Conservation (phyloP, 1,140 invertebrate genomes). For the Penaeus japonicus region DNA sequence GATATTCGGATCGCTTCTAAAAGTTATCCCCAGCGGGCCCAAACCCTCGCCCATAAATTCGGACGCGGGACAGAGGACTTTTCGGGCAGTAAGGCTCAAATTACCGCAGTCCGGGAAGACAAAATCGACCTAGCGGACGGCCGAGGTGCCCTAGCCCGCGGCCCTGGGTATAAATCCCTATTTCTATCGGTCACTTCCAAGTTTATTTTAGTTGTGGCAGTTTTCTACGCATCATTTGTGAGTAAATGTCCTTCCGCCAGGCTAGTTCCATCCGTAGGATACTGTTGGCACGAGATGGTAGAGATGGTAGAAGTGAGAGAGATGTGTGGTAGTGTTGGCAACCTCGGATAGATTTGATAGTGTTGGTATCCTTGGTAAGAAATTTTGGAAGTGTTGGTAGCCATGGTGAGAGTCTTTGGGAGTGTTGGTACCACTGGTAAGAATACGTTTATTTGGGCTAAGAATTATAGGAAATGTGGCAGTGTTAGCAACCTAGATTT, state of each 20-base stretch:
- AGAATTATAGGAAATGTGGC: too few relatives aligned
- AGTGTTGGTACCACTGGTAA: too few relatives aligned
- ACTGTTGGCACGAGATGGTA: too few relatives aligned
- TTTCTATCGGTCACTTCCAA: constrained; percentile 38
- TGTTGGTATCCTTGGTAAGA: too few relatives aligned
- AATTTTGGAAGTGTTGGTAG: too few relatives aligned
- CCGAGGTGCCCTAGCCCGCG: not conserved
- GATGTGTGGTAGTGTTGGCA: too few relatives aligned
- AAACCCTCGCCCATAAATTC: constrained; percentile 16
- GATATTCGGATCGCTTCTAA: constrained; percentile 10
- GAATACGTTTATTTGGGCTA: too few relatives aligned
- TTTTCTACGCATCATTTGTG: constrained; percentile 20
- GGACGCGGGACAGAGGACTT: not conserved
- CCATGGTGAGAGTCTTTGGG: too few relatives aligned
- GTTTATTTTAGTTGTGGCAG: constrained; percentile 39
- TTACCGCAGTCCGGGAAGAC: not conserved
- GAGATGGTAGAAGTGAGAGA: too few relatives aligned
- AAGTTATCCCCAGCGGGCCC: not conserved
- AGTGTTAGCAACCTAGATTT: too few relatives aligned
- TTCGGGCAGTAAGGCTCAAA: not conserved
- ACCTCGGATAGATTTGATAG: too few relatives aligned
- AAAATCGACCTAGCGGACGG: not conserved
- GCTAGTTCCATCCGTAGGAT: too few relatives aligned
- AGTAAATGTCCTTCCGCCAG: not conserved
- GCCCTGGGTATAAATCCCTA: constrained; percentile 14